A percentile compares a stretch with the other conserved stretches of the same genome.
These are phyloP conservation scores for Catharus minimus DNA, from an alignment of 2,113 vertebrate species.

Conservation along the genomic window DNA sequence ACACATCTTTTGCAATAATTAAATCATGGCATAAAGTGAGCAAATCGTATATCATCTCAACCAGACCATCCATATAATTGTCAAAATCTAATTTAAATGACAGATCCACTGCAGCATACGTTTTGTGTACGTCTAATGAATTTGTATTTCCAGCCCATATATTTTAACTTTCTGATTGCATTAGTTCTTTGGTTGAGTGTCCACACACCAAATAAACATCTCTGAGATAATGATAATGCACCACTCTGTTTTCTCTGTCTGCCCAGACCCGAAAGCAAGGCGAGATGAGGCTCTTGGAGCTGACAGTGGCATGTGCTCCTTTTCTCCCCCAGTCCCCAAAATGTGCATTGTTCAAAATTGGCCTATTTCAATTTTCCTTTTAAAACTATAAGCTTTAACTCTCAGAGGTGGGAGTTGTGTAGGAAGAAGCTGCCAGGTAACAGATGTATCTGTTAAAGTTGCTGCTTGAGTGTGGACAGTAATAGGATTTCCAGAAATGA, in stretches of 20 bases:
- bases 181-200: conserved; percentile 40
- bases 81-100: conserved; percentile 52
- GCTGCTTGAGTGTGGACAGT: conserved; percentile 66
- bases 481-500: conserved; percentile 72
- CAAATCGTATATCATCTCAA: conserved; percentile 65
- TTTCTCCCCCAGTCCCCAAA: neutral
- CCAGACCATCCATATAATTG: conserved; percentile 70
- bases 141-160: conserved; percentile 62
- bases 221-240: conserved; percentile 42
- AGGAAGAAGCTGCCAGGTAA: conserved; percentile 57
- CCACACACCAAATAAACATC: conserved; percentile 57
- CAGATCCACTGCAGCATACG: conserved; percentile 34
- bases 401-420: conserved; percentile 50
- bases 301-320: neutral
- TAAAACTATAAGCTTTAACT: conserved; percentile 59
- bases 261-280: neutral
- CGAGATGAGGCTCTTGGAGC: neutral
- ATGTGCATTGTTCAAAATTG: conserved; percentile 40
- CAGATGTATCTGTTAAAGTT: conserved; percentile 59
- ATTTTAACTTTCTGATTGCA: conserved; percentile 61
- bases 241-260: neutral
- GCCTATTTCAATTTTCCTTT: conserved; percentile 64
- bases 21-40: conserved; percentile 45
- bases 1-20: conserved; percentile 27
- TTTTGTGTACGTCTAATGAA: conserved; percentile 64